Evolutionary conservation across 2,888 invertebrate species (phyloP), one percentile per base, ranked within the genome.

Genomic region (Spisula solida): DNA sequence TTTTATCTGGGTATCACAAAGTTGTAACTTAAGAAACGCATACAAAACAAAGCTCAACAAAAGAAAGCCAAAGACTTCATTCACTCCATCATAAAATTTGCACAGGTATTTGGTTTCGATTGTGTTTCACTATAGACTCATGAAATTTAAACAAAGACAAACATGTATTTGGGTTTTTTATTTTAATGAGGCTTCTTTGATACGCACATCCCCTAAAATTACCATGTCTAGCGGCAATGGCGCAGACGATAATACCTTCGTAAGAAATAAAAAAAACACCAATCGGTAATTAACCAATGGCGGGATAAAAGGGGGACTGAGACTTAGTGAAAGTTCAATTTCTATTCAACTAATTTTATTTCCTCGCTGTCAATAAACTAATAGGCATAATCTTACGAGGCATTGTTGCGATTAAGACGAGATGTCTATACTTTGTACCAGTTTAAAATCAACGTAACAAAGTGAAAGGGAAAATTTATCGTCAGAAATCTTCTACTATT

Each of bases 41-140:
- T 20, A 83, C 75, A 75, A 75, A 51, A 70, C 51, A 83, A 48
- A 18, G 16, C 29, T 75, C 25, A 29, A 83, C 83, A 83, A 83
- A 75, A 51, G 51, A 83, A 75, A 51, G 18, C 48, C 29, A 83
- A 75, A 29, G 29, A 83, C 75, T 60, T 70, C 31, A 75, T 75
- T 75, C 70, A 75, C 83, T 47, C 25, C 70, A 83, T 34, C n/a
- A 20, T 75, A 25, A 48, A 83, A 51, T 70, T 48, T 83, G 66
- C n/a, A 75, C 66, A 34, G 85, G 85, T 79, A 79, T 79, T 82
- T 47, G 79, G 60, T 87, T 87, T 84, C 84, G 56, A 41, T 34
- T 41, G 51, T 51, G n/a, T 82, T 82, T 51, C 51, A 66, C 84
- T 70, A 80, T 70, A 66, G 51, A 66, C 29, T 56, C 47, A 60